A percentile compares a stretch with the other conserved stretches of the same genome.
These are phyloP conservation scores for Tangara arthus DNA, from an alignment of 2,797 vertebrate genomes.

Conservation along the genomic window DNA sequence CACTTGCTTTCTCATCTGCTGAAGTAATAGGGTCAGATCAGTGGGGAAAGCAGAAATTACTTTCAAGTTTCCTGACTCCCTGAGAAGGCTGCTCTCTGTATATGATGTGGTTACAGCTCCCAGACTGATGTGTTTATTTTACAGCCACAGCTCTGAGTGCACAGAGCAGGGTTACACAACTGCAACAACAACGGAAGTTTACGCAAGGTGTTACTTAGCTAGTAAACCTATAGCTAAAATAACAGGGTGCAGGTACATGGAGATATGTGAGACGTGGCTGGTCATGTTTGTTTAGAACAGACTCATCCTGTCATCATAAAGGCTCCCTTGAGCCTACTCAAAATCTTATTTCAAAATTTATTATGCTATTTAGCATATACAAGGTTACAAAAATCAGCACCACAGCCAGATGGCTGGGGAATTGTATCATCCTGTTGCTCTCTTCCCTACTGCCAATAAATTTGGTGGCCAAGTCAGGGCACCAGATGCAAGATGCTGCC, in stretches of 20 bases:
- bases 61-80: conserved; percentile 10
- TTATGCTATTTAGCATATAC: conserved; percentile 40
- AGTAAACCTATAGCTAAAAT: background rate
- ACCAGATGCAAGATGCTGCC: background rate
- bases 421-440: conserved; percentile 7
- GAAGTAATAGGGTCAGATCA: conserved; percentile 46
- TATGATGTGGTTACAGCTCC: background rate
- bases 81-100: background rate
- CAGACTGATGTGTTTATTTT: background rate
- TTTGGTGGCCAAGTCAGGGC: conserved; percentile 28
- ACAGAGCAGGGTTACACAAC: background rate
- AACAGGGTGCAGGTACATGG: background rate
- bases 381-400: conserved; percentile 46
- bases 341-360: conserved; percentile 51
- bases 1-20: background rate
- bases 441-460: conserved; percentile 16
- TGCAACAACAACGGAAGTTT: background rate
- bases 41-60: conserved; percentile 17
- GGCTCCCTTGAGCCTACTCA: conserved; percentile 31
- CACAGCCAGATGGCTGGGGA: conserved; percentile 61
- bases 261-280: background rate
- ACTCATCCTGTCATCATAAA: conserved; percentile 10
- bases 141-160: background rate
- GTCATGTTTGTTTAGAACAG: conserved; percentile 31
- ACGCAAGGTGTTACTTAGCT: background rate